Base-by-base conservation (phyloP, 1,140 invertebrate species). In the Halictus rubicundus region DNA sequence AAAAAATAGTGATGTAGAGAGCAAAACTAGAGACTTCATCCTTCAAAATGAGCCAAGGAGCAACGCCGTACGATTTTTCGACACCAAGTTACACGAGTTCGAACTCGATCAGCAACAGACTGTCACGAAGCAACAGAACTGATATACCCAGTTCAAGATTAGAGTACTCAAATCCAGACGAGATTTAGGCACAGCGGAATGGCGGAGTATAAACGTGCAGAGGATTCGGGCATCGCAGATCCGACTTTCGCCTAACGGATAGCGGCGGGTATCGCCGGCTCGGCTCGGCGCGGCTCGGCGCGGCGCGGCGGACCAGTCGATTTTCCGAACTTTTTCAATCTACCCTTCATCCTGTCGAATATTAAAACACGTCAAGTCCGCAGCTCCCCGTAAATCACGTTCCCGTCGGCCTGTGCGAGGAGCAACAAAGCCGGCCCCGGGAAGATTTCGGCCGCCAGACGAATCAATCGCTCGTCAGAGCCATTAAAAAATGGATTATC, bases 401-500 rank as follows among this genome's bases (percentile, higher is more conserved):
- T 46, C 39, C n/a, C 39, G 39, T 16, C 12, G n/a, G 39, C 21
- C 23, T 12, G 39, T 6, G n/a, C n/a, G n/a, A 46, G 39, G 39
- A 66, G 64, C 39, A 46, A 25, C 39, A 25, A 66, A 66, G 8
- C 37, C 39, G 21, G 0, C 21, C 39, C 21, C 21, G 2, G 54
- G 37, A 66, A 46, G 39, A 42, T 59, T 42, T 19, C 19, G 54
- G 7, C 9, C 10, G 27, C 42, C 61, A 69, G 78, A 80, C 83
- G 78, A 77, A 85, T 85, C 78, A 80, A 85, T 85, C 82, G 70
- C 75, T 85, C 83, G 81, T 80, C 82, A 84, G 78, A 60, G 49
- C n/a, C 69, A 72, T 85, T 85, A 80, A 84, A 84, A 84, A 85
- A 84, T 84, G 78, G 76, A 84, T 84, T 84, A 84, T 84, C 83